Conservation (phyloP, 2,113 vertebrate genomes). For the Sialia sialis region DNA sequence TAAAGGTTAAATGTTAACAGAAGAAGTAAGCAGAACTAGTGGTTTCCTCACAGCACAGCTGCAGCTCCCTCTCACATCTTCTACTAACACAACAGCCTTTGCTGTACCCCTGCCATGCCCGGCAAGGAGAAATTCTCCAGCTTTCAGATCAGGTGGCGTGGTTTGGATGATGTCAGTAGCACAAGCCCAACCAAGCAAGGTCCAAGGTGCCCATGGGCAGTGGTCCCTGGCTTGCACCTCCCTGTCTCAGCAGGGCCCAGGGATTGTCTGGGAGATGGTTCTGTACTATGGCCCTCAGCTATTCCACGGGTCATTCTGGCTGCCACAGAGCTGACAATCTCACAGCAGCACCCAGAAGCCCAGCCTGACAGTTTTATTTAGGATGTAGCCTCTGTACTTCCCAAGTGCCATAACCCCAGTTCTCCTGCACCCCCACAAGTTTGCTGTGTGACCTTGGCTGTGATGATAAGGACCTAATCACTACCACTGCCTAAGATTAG, state of each 20-base stretch:
- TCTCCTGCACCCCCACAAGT: neutral
- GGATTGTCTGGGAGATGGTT: neutral
- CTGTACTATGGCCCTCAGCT: neutral
- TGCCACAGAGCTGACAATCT: neutral
- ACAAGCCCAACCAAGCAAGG: neutral
- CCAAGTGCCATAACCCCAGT: neutral
- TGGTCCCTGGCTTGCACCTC: neutral
- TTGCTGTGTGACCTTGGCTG: neutral
- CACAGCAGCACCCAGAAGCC: neutral
- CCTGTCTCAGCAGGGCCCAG: neutral
- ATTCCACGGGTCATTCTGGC: neutral
- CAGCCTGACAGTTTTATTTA: neutral
- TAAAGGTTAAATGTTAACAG: neutral
- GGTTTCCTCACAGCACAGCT: neutral
- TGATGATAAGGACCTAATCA: neutral
- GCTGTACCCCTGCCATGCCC: neutral
- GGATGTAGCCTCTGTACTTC: neutral
- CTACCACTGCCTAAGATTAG: neutral
- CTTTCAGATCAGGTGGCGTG: neutral
- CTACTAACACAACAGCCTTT: neutral
- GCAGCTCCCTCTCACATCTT: neutral
- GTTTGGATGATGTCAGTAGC: neutral
- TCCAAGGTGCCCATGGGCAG: neutral
- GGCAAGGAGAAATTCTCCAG: neutral
- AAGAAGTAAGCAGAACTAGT: neutral